A percentile compares a stretch with the other conserved stretches of the same genome.
phyloP scores from a whole-genome alignment of 2,888 invertebrate species.

The Pecten maximus region DNA sequence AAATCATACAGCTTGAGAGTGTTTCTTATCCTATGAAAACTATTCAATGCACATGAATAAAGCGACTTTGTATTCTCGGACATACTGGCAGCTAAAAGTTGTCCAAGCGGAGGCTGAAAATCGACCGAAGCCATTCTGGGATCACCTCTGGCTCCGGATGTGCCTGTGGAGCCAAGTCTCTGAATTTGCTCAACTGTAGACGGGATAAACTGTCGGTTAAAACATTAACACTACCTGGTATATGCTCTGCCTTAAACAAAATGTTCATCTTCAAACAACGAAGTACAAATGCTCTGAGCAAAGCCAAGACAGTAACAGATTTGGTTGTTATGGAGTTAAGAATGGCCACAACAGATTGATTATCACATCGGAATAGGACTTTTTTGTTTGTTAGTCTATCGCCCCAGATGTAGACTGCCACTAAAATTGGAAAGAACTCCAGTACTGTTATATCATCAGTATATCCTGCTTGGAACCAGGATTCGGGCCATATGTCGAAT shows the following conservation, averaged over 20 bases:
- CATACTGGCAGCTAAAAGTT: conserved; percentile 34
- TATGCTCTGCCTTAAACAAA: conserved; percentile 47
- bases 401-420: conserved; percentile 50
- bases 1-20: neutral
- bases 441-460: neutral
- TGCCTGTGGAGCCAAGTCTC: conserved; percentile 47
- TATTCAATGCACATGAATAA: conserved; percentile 38
- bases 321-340: conserved; percentile 49
- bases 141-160: conserved; percentile 36
- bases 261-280: conserved; percentile 50
- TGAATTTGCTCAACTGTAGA: conserved; percentile 51
- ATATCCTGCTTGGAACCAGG: neutral
- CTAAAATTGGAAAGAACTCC: conserved; percentile 34
- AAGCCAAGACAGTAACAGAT: conserved; percentile 39
- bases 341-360: conserved; percentile 47
- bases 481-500: neutral
- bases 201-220: conserved; percentile 47
- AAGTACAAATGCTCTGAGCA: conserved; percentile 46
- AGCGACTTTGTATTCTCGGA: conserved; percentile 33
- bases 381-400: conserved; percentile 43
- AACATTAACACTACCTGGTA: conserved; percentile 42
- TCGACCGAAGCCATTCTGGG: conserved; percentile 49
- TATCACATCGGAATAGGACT: conserved; percentile 46
- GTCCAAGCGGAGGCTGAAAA: conserved; percentile 45
- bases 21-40: conserved; percentile 14